phyloP scores from a whole-genome alignment of 2,888 invertebrate species.

The Listrodromus nycthemerus region DNA sequence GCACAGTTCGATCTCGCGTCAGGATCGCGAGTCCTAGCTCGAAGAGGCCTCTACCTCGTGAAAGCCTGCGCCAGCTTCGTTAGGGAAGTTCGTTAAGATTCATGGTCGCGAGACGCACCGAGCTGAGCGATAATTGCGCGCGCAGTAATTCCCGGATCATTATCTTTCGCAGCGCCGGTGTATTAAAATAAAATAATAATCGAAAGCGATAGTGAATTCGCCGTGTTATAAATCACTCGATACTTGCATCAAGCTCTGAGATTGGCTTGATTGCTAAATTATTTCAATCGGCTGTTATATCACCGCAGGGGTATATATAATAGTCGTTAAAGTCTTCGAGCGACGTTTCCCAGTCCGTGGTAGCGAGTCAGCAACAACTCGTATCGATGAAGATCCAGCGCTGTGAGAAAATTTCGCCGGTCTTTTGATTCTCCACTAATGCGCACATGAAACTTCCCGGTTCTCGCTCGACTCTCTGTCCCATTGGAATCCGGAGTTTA shows the following conservation, averaged over 20 bases:
- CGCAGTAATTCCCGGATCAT: constrained; percentile 8
- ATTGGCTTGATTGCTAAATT: constrained; percentile 14
- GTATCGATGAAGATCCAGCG: not conserved
- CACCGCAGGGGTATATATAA: not conserved
- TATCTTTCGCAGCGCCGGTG: not conserved
- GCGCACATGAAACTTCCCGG: not conserved
- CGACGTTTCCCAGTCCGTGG: not conserved
- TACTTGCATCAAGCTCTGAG: not conserved
- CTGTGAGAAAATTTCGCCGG: not conserved
- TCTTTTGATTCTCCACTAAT: not conserved
- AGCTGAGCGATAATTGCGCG: not conserved
- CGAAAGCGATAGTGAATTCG: constrained; percentile 2
- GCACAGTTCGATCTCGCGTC: not conserved
- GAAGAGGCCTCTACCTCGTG: not conserved
- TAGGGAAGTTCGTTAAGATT: constrained; percentile 10
- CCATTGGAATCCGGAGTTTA: not conserved
- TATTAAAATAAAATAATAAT: constrained; percentile 8
- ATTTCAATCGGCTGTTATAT: not conserved
- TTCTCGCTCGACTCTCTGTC: not conserved
- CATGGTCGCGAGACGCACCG: not conserved
- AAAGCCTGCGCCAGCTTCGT: constrained; percentile 4
- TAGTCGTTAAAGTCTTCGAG: not conserved
- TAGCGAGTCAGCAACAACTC: not conserved
- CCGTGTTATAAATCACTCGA: not conserved
- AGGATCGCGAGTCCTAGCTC: not conserved